Conservation (phyloP, 2,888 invertebrate species). For the Himalopsyche japonica region DNA sequence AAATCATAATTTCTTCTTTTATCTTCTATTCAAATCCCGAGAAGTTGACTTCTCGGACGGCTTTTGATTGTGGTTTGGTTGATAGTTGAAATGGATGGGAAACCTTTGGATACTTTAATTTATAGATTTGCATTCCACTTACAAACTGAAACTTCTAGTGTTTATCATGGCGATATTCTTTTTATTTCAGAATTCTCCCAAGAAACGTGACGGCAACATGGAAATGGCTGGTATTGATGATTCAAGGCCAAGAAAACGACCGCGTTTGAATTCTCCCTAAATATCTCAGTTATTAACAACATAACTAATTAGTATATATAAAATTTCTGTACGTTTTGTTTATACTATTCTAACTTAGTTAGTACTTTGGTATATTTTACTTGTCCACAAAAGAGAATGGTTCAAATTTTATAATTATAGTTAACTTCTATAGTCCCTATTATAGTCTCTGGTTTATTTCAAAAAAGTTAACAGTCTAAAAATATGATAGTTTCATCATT, state of each 20-base stretch:
- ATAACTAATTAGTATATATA: neutral
- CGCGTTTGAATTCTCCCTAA: constrained; percentile 56
- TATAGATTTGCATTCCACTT: neutral
- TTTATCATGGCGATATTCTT: neutral
- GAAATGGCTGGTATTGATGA: constrained; percentile 62
- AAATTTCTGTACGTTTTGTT: neutral
- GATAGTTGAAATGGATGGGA: too few relatives aligned
- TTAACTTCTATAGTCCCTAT: too few relatives aligned
- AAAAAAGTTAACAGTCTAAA: too few relatives aligned
- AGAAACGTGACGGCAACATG: constrained; percentile 62
- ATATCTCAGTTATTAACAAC: neutral
- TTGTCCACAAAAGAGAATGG: neutral
- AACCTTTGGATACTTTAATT: too few relatives aligned
- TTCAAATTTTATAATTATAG: neutral
- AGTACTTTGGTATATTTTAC: neutral
- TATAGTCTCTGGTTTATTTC: too few relatives aligned
- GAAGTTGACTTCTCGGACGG: too few relatives aligned
- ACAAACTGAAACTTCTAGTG: neutral
- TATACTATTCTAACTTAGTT: constrained; percentile 9
- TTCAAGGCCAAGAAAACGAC: constrained; percentile 63
- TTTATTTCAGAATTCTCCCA: constrained; percentile 62
- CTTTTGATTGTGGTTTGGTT: too few relatives aligned
- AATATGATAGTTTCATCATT: too few relatives aligned
- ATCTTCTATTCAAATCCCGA: too few relatives aligned
- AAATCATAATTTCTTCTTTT: too few relatives aligned